Evolutionary conservation across 2,888 invertebrate genomes (phyloP).

Genomic region (Euzophera pinguis): DNA sequence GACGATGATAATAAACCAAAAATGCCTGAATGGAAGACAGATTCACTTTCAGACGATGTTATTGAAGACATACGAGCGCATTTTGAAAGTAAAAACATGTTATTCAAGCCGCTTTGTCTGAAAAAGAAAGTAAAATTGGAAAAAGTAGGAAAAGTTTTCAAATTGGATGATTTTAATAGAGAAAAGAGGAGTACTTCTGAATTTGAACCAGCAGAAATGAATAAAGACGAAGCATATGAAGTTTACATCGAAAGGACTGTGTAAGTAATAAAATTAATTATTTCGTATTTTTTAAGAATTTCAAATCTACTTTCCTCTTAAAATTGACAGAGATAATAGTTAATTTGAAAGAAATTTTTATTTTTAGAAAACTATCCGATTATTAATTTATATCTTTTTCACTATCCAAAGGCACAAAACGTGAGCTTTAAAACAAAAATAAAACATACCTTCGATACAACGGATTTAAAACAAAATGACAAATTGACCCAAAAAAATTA

Average conservation of each 20-base stretch:
- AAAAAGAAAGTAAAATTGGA: slow-evolving; percentile 56
- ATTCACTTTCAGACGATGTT: slow-evolving; percentile 42
- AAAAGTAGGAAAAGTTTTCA: slow-evolving; percentile 52
- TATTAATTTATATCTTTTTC: too few species aligned
- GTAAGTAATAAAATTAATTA: slow-evolving; percentile 43
- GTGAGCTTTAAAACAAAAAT: too few species aligned
- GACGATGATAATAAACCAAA: slow-evolving; percentile 16
- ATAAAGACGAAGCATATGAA: slow-evolving; percentile 31
- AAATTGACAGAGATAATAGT: neutral
- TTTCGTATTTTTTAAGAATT: neutral
- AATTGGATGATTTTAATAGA: slow-evolving; percentile 46
- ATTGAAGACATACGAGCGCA: slow-evolving; percentile 58
- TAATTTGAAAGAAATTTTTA: too few species aligned
- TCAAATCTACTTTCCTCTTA: neutral
- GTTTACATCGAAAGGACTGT: slow-evolving; percentile 48
- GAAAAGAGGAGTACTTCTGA: slow-evolving; percentile 32
- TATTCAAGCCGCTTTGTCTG: slow-evolving; percentile 43
- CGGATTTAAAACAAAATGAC: slow-evolving; percentile 41
- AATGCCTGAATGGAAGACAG: slow-evolving; percentile 48
- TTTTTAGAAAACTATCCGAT: too few species aligned
- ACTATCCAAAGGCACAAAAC: too few species aligned
- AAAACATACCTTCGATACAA: slow-evolving; percentile 10
- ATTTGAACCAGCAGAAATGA: neutral
- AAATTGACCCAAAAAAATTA: slow-evolving; percentile 42
- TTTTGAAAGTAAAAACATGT: slow-evolving; percentile 40